Evolutionary conservation across 2,888 invertebrate genomes (phyloP), one percentile per base, ranked within the genome.

Genomic region (Megaustenia siamemsis): DNA sequence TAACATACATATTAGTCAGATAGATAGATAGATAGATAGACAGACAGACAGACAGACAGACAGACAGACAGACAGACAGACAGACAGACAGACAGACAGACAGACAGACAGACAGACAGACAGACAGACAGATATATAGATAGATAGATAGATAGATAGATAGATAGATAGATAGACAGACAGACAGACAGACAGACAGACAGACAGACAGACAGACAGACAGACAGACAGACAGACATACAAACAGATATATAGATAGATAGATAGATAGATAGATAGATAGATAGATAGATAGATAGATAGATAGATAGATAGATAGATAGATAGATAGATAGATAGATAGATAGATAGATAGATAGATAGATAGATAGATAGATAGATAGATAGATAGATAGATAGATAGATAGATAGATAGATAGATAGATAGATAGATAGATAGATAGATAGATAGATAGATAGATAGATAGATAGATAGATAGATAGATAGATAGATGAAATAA

Each of bases 171-270:
- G 21, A 35, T 69, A 69, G 24, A 56, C 21, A 56, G 24, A 56
- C 21, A 56, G 24, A 56, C 12, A 73, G 24, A 73, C 8, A 73
- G 35, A 21, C 24, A 28, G 63, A 63, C n/a, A 63, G 28, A 63
- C n/a, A 63, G 63, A 63, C 63, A 63, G 63, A 63, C n/a, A 63
- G 63, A 63, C n/a, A 63, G 63, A 63, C n/a, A 63, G 63, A 63
- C n/a, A 63, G 63, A 63, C 63, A 63, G 68, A 32, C 35, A 68
- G 68, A 28, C 56, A 56, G 56, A 56, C n/a, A 56, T 5, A n/a
- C 56, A 56, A 21, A 18, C 56, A 56, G 24, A n/a, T 24, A 56
- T 5, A 56, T 24, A n/a, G 56, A 56, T 3, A 56, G 56, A 56
- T n/a, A n/a, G 56, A 56, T 15, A 32, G 35, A 68, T 15, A 63